A percentile compares a stretch with the other conserved stretches of the same genome.
phyloP scores from a whole-genome alignment of 2,113 vertebrate genomes.

The Thymallus thymallus region DNA sequence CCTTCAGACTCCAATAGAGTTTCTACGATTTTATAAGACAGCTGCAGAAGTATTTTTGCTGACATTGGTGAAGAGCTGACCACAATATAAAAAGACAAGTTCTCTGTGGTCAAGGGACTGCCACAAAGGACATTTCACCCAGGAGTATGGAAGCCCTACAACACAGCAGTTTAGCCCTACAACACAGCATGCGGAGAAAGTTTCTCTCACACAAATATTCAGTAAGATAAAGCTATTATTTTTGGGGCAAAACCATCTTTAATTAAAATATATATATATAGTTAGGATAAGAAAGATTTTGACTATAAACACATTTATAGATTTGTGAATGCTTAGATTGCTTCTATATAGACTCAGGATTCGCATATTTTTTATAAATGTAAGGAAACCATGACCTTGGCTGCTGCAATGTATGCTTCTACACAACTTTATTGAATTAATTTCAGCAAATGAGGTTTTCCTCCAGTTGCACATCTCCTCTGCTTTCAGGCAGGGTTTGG shows the following conservation, averaged over 20 bases:
- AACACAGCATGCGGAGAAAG: neutral
- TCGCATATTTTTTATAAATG: conserved; percentile 47
- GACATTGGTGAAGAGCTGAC: neutral
- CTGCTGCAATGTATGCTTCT: conserved; percentile 12
- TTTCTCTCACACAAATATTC: neutral
- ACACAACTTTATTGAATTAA: conserved; percentile 17
- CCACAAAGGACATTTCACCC: neutral
- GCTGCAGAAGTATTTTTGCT: conserved; percentile 6
- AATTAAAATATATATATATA: neutral
- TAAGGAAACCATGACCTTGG: conserved; percentile 38
- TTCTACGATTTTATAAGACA: conserved; percentile 30
- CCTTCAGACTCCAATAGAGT: conserved; percentile 31
- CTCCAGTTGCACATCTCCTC: conserved; percentile 3
- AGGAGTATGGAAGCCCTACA: neutral
- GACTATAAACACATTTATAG: conserved; percentile 10
- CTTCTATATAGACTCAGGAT: conserved; percentile 45
- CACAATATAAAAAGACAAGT: neutral
- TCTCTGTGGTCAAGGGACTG: neutral
- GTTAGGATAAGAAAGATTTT: too few relatives aligned
- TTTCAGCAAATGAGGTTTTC: conserved; percentile 6
- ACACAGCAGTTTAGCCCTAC: neutral
- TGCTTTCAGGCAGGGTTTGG: conserved; percentile 14
- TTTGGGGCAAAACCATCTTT: neutral
- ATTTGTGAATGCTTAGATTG: conserved; percentile 46
- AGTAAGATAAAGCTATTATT: neutral